Conservation (phyloP, 1,140 invertebrate genomes). For the Macrostomum lignano region DNA sequence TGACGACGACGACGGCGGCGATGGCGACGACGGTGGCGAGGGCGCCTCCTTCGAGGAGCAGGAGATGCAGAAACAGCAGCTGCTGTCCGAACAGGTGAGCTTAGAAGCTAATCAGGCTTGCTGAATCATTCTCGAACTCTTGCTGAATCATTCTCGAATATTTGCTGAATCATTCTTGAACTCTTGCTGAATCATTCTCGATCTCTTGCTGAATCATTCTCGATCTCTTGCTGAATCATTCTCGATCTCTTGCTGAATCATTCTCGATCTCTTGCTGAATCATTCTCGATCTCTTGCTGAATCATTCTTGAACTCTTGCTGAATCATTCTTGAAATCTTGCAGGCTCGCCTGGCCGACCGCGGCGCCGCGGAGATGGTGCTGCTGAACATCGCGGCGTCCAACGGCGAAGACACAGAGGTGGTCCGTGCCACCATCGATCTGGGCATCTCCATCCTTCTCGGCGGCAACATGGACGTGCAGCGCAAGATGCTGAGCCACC, state of each 20-base stretch:
- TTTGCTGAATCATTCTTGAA: too few relatives aligned
- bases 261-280: too few relatives aligned
- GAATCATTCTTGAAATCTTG: too few relatives aligned
- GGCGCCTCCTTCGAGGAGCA: conserved; percentile 80
- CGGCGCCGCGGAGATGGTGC: conserved; percentile 89
- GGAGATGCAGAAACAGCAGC: conserved; percentile 97
- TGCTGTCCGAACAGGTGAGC: conserved; percentile 92
- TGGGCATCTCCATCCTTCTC: conserved; percentile 77
- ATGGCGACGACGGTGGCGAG: conserved; percentile 39
- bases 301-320: too few relatives aligned
- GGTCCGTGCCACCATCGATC: conserved; percentile 86
- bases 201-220: too few relatives aligned
- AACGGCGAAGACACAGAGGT: conserved; percentile 54
- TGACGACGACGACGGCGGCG: conserved; percentile 50
- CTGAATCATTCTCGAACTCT: too few relatives aligned
- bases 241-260: too few relatives aligned
- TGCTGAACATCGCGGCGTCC: conserved; percentile 82
- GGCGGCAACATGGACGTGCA: conserved; percentile 93
- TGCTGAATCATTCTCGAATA: too few relatives aligned
- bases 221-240: too few relatives aligned
- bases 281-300: too few relatives aligned
- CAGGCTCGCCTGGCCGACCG: conserved; percentile 63
- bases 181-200: too few relatives aligned
- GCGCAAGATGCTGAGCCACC: conserved; percentile 75
- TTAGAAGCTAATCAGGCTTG: too few relatives aligned